These are phyloP conservation scores for Sminthurinus aureus DNA, from an alignment of 2,888 invertebrate genomes.

Conservation along the genomic window DNA sequence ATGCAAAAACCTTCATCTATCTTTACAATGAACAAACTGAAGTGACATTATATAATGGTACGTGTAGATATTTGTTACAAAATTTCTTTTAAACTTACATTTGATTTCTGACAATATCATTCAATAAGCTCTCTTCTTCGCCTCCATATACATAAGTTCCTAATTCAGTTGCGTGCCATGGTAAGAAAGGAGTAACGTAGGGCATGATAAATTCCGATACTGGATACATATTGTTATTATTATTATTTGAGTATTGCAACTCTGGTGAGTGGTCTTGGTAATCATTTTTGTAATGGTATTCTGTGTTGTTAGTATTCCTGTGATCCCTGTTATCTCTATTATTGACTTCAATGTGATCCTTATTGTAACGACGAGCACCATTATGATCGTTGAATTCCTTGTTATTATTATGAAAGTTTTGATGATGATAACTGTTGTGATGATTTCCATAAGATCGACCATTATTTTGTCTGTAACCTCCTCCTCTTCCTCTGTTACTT, in stretches of 20 bases:
- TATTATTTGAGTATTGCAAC: too few relatives aligned
- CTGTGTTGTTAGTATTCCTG: too few relatives aligned
- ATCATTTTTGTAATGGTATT: slow-evolving; percentile 54
- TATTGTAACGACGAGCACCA: neutral
- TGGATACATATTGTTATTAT: too few relatives aligned
- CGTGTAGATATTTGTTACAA: neutral
- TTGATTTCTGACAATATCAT: slow-evolving; percentile 54
- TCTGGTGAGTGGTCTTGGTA: slow-evolving; percentile 51
- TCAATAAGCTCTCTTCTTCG: slow-evolving; percentile 19
- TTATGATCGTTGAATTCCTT: slow-evolving; percentile 32
- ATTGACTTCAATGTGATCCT: slow-evolving; percentile 43
- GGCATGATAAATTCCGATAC: slow-evolving; percentile 57
- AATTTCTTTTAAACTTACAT: slow-evolving; percentile 50
- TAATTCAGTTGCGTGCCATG: slow-evolving; percentile 11
- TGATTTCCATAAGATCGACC: slow-evolving; percentile 61
- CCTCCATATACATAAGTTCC: slow-evolving; percentile 15
- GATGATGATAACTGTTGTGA: slow-evolving; percentile 2
- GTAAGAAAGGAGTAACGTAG: slow-evolving; percentile 48
- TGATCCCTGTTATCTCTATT: too few relatives aligned
- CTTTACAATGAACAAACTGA: neutral
- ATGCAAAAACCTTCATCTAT: neutral
- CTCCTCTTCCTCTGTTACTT: slow-evolving; percentile 62
- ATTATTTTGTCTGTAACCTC: slow-evolving; percentile 62
- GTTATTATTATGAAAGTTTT: slow-evolving; percentile 8
- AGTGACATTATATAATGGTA: neutral